Conservation (phyloP, 2,888 invertebrate genomes). For the Pseudococcus viburni region DNA sequence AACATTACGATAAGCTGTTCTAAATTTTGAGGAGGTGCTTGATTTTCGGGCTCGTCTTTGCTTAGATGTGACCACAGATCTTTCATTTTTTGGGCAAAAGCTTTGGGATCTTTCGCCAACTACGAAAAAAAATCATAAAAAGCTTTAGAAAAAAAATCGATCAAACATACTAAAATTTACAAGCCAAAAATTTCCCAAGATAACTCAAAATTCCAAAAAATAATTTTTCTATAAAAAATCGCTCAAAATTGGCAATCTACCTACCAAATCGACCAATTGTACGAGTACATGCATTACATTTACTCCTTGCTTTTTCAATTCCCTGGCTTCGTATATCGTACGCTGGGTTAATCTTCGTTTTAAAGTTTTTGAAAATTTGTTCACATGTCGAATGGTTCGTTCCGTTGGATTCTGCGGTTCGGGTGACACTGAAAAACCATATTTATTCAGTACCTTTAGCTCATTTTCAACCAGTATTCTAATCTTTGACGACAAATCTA, state of each 20-base stretch:
- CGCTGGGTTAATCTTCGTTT: conserved; percentile 83
- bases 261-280: conserved; percentile 85
- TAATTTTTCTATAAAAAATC: no score
- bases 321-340: conserved; percentile 85
- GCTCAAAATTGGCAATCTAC: conserved; percentile 69
- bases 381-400: conserved; percentile 82
- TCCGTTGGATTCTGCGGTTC: conserved; percentile 78
- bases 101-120: conserved; percentile 86
- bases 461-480: conserved; percentile 1
- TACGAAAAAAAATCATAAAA: conserved; percentile 70
- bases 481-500: background rate
- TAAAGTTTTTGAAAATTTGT: conserved; percentile 82
- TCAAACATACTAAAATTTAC: no score
- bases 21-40: conserved; percentile 83
- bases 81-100: conserved; percentile 79
- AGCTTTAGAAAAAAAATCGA: no score
- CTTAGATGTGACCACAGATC: conserved; percentile 82
- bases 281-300: conserved; percentile 83
- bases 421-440: conserved; percentile 68
- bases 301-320: conserved; percentile 83
- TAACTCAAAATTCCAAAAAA: no score
- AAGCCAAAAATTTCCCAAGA: no score
- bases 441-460: conserved; percentile 33
- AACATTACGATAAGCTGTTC: conserved; percentile 84
- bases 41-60: conserved; percentile 87